These are phyloP conservation scores for Xenotilapia flavipinnis DNA, from an alignment of 2,113 vertebrate genomes.

Conservation along the genomic window DNA sequence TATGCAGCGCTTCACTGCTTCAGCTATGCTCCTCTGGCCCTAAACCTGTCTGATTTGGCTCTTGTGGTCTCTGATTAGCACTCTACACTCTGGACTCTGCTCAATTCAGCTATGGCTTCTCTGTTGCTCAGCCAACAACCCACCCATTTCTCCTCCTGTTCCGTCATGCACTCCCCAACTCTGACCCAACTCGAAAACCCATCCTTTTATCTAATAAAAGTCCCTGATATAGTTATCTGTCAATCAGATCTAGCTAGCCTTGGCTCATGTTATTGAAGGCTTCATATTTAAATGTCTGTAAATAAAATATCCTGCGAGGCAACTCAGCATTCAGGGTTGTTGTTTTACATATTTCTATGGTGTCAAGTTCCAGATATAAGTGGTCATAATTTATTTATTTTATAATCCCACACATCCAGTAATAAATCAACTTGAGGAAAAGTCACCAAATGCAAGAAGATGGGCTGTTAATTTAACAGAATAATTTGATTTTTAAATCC, in stretches of 20 bases:
- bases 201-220: neutral
- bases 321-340: neutral
- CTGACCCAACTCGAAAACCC: neutral
- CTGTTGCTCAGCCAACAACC: neutral
- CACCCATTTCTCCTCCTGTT: neutral
- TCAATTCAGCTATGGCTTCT: neutral
- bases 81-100: neutral
- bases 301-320: neutral
- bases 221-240: neutral
- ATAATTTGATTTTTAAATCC: neutral
- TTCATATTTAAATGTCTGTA: neutral
- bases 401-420: neutral
- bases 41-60: neutral
- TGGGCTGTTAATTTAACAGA: neutral
- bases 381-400: neutral
- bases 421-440: neutral
- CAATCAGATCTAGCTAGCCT: neutral
- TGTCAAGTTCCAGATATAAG: neutral
- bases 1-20: neutral
- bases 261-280: neutral
- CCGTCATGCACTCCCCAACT: neutral
- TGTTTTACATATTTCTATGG: neutral
- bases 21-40: neutral
- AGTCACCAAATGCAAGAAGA: neutral
- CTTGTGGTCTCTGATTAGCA: neutral